Evolutionary conservation across 2,113 vertebrate genomes (phyloP), one percentile per base, ranked within the genome.

Genomic region (Hypocryptadius cinnamomeus): DNA sequence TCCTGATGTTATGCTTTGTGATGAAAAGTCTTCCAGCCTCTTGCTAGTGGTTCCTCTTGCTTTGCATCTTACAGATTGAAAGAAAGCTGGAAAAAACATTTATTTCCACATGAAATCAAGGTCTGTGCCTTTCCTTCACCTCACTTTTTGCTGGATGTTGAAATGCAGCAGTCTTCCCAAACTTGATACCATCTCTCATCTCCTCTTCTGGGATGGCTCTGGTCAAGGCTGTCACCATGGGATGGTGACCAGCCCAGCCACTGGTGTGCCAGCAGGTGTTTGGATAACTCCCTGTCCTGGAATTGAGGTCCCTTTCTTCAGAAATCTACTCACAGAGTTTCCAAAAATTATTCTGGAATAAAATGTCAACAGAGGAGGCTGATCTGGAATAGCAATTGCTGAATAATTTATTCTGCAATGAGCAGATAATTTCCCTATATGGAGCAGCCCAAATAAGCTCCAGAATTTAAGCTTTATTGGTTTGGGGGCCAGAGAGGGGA

Each of bases 391-490:
- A 90, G 85, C 88, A 92, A 23, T 84, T 92, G 82, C 76, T 90
- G 92, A 93, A 92, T 95, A 95, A 92, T 94, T 93, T 94, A 90
- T 92, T 92, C 76, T 93, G 83, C 83, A 66, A 37, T 93, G 79
- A 93, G 56, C 51, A 77, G 79, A 89, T 91, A 92, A 91, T 95
- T 94, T 93, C 78, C 74, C 91, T 85, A 23, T 87, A 69, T 77
- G 79, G 68, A 94, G 19, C 70, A 83, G 50, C 35, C 66, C 71
- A 87, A 91, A 73, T 77, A 85, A 87, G 81, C 68, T 79, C 74
- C 27, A 79, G n/a, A 96, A 85, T 73, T 59, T 87, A 72, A 91
- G 71, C 74, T 85, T 85, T 84, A 48, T 86, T 88, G 35, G 60
- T 86, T 94, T 90, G 4, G 57, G 53, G 18, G 40, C 63, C 35